These are phyloP conservation scores for Trematocara unimaculatum DNA, from an alignment of 2,113 vertebrate species.

Conservation along the genomic window DNA sequence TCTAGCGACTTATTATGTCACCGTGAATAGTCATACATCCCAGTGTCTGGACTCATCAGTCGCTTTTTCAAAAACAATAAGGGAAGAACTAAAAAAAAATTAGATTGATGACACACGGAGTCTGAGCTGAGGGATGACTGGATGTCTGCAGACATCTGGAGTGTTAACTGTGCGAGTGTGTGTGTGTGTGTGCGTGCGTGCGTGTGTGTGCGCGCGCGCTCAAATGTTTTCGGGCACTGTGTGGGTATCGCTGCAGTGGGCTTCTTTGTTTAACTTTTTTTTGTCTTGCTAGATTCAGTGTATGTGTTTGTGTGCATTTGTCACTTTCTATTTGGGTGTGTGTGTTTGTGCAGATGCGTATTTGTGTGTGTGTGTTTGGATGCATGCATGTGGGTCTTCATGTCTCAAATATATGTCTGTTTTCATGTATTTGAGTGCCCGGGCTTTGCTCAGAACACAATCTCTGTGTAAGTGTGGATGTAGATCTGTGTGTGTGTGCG, in stretches of 20 bases:
- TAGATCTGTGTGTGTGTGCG: not conserved
- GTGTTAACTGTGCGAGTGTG: constrained; percentile 6
- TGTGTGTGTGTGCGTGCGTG: not conserved
- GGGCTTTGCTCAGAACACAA: not conserved
- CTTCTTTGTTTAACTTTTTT: constrained; percentile 9
- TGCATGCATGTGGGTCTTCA: not conserved
- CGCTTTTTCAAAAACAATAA: constrained; percentile 44
- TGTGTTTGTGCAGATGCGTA: not conserved
- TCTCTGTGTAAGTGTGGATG: constrained; percentile 7
- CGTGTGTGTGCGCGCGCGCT: fast-evolving
- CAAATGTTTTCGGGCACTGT: not conserved
- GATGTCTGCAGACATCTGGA: constrained; percentile 47
- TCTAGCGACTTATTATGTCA: constrained; percentile 18
- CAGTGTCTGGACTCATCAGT: constrained; percentile 31
- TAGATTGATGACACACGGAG: constrained; percentile 45
- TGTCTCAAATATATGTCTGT: not conserved
- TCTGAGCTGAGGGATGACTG: constrained; percentile 44
- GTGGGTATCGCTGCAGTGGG: not conserved
- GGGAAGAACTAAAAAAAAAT: constrained; percentile 17
- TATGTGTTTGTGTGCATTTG: constrained; percentile 21
- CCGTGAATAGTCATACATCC: constrained; percentile 17
- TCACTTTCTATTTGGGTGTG: not conserved
- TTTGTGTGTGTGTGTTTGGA: not conserved
- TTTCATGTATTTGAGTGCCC: not conserved
- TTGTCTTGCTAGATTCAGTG: not conserved